Evolutionary conservation across 2,888 invertebrate species (phyloP).

Genomic region (Tanytarsus gracilentus): DNA sequence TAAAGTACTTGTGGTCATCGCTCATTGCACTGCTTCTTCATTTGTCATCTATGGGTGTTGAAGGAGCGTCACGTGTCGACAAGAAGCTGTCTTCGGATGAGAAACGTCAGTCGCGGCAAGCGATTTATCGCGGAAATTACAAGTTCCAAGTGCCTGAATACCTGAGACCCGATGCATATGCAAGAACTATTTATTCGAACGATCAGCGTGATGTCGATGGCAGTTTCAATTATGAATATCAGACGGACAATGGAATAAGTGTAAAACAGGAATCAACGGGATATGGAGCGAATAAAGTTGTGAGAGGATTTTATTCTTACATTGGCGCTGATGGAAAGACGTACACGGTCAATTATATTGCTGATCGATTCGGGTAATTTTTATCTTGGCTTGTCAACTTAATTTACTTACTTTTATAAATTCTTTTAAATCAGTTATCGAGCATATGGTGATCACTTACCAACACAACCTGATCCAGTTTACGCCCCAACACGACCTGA

Average conservation of each 20-base stretch:
- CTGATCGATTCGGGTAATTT: constrained; percentile 19
- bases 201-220: constrained; percentile 17
- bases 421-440: too few species aligned
- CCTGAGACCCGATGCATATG: neutral
- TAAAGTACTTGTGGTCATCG: constrained; percentile 24
- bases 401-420: too few species aligned
- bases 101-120: neutral
- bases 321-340: constrained; percentile 5
- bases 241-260: constrained; percentile 19
- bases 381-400: too few species aligned
- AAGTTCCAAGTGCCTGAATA: constrained; percentile 22
- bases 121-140: constrained; percentile 7
- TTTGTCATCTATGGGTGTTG: neutral
- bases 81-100: neutral
- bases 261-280: constrained; percentile 22
- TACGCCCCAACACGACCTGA: neutral
- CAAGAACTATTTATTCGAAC: neutral
- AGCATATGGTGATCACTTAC: constrained; percentile 22
- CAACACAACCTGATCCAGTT: constrained; percentile 11
- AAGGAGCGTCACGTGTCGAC: neutral
- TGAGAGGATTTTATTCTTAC: constrained; percentile 21
- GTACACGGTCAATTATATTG: constrained; percentile 22
- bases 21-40: constrained; percentile 9
- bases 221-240: constrained; percentile 20
- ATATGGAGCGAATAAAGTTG: constrained; percentile 23